Conservation (phyloP, 2,888 invertebrate species). For the Troglohyphantes excavatus region DNA sequence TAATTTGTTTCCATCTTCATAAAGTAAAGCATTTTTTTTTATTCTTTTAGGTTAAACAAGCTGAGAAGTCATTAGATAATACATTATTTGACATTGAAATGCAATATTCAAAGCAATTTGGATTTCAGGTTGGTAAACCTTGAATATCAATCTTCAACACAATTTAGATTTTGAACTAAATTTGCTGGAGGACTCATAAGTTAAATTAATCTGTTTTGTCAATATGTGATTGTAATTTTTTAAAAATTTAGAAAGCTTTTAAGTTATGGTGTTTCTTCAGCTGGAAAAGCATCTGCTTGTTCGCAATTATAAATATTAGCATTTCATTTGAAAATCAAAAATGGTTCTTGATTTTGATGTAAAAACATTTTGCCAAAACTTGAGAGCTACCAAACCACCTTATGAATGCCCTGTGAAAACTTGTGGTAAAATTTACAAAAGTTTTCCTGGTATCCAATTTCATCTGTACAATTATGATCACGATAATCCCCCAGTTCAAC, state of each 20-base stretch:
- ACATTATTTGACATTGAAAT: conserved; percentile 52
- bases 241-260: not conserved
- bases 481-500: conserved; percentile 86
- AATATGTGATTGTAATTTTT: conserved; percentile 6
- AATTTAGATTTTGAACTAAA: not conserved
- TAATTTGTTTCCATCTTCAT: too few relatives aligned
- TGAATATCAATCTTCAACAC: conserved; percentile 20
- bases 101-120: conserved; percentile 31
- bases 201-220: not conserved
- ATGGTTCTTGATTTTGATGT: conserved; percentile 94
- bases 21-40: not conserved
- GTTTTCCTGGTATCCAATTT: conserved; percentile 92
- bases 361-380: conserved; percentile 91
- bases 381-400: conserved; percentile 91
- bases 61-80: conserved; percentile 38
- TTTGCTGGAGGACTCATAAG: not conserved
- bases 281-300: not conserved
- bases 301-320: not conserved
- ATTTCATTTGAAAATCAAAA: conserved; percentile 16
- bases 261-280: not conserved
- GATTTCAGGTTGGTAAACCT: conserved; percentile 69
- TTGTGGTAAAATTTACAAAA: conserved; percentile 93
- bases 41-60: conserved; percentile 48
- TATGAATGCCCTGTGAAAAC: conserved; percentile 93
- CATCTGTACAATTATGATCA: conserved; percentile 93